Base-by-base conservation (phyloP, 1,140 invertebrate genomes). In the Psix sp. region DNA sequence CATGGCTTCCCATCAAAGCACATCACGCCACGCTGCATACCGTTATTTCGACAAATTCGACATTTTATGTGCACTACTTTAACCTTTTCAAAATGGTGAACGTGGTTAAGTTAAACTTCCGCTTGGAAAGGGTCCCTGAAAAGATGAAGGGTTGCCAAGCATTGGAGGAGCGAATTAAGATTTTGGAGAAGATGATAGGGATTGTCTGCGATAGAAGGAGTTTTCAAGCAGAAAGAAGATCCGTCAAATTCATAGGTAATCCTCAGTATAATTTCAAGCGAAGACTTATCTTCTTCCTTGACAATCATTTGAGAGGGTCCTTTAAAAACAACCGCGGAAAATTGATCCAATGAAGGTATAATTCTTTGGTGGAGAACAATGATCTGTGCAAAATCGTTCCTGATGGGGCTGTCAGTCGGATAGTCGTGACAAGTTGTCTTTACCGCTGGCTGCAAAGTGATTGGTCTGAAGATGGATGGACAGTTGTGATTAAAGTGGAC, bases 1-100 rank as follows among this genome's bases (percentile, higher is more conserved):
- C 77, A 71, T 76, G 68, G 73, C 66, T 76, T 75, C 57, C 21
- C 42, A 45, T 59, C 54, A 76, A 74, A 76, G 68, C 45, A 21
- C 31, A 46, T 70, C 59, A 70, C 38, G 45, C 52, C 49, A 40
- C 39, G 9, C 20, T 49, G 63, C 38, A 13, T 74, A 57, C 51
- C 63, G 65, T 75, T 75, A 75, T 65, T 65, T 68, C 59, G 65
- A 59, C 57, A 48, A 52, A 59, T 68, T 75, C 49, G 59, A 51
- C 65, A 31, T 68, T 52, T 63, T 52, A 31, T 33, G 20, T 48
- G 39, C 35, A 14, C 33, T 46, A 31, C 38, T 45, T 49, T 49
- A 43, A 74, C 59, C 40, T 65, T 17, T 24, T 16, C 17, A 54
- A 43, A 42, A 52, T 67, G 20, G n/a, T 21, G 15, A 9, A 33